Evolutionary conservation across 1,140 invertebrate genomes (phyloP).

Genomic region (Cepaea nemoralis): DNA sequence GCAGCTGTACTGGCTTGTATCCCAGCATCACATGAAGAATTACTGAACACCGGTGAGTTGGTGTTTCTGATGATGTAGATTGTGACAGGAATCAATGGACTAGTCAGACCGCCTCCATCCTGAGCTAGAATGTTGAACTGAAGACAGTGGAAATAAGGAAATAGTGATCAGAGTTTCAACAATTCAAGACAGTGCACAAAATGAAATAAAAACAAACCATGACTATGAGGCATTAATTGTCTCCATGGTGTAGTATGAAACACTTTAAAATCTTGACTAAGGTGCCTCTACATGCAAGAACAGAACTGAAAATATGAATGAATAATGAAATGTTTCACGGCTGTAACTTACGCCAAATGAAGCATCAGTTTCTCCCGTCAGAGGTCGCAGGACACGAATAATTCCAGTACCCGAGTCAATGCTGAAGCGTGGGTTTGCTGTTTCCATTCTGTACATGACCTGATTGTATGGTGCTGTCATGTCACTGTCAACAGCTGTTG

Average conservation of each 20-base stretch:
- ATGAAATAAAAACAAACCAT: too few species aligned
- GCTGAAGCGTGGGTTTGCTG: neutral
- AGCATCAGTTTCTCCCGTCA: conserved; percentile 22
- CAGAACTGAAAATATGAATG: too few species aligned
- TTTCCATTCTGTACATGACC: conserved; percentile 25
- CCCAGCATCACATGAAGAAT: conserved; percentile 2
- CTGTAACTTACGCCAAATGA: conserved; percentile 15
- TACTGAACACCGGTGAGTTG: conserved; percentile 7
- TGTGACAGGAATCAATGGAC: conserved; percentile 8
- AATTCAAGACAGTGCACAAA: too few species aligned
- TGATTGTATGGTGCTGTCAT: neutral
- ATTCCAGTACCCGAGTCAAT: conserved; percentile 15
- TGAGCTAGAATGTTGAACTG: conserved; percentile 35
- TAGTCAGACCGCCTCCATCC: conserved; percentile 23
- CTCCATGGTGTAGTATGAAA: too few species aligned
- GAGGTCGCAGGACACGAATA: conserved; percentile 9
- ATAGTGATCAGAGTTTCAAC: too few species aligned
- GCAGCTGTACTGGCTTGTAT: neutral
- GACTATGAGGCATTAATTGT: too few species aligned
- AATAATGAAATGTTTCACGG: neutral
- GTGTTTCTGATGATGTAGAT: conserved; percentile 19
- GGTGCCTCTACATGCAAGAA: too few species aligned
- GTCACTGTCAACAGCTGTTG: conserved; percentile 20
- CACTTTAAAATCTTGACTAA: too few species aligned
- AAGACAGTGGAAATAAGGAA: too few species aligned